Evolutionary conservation across 2,797 vertebrate genomes (phyloP).

Genomic region (Thalassophryne amazonica): DNA sequence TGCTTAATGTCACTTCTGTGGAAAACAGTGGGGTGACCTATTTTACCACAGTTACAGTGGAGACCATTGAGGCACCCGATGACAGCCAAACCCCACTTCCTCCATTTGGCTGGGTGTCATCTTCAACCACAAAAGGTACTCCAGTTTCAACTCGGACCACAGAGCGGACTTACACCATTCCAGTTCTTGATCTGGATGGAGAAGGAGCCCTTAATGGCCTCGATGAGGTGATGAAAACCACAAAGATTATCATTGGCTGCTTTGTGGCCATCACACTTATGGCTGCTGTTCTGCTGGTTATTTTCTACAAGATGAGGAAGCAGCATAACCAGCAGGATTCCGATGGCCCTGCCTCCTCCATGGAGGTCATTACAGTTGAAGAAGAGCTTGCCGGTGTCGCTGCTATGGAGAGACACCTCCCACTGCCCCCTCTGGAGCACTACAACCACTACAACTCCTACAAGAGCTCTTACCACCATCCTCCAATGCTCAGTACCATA

Average conservation of each 20-base stretch:
- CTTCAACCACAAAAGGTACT: slow-evolving; percentile 89
- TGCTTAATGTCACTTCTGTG: slow-evolving; percentile 92
- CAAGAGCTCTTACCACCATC: slow-evolving; percentile 97
- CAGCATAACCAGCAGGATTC: slow-evolving; percentile 98
- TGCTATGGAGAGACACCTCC: slow-evolving; percentile 94
- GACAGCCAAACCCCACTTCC: slow-evolving; percentile 91
- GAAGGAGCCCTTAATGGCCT: slow-evolving; percentile 88
- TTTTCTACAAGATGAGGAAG: slow-evolving; percentile 99
- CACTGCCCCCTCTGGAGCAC: slow-evolving; percentile 95
- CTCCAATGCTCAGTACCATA: slow-evolving; percentile 95
- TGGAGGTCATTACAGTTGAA: slow-evolving; percentile 98
- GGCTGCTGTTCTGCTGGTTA: slow-evolving; percentile 98
- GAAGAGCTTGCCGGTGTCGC: slow-evolving; percentile 95
- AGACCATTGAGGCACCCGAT: slow-evolving; percentile 92
- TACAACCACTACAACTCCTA: slow-evolving; percentile 99
- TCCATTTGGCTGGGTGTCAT: slow-evolving; percentile 85
- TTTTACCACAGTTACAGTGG: slow-evolving; percentile 98
- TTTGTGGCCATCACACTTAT: slow-evolving; percentile 99
- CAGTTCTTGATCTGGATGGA: slow-evolving; percentile 85
- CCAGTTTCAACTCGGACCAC: slow-evolving; percentile 91
- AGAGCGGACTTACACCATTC: slow-evolving; percentile 92
- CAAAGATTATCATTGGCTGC: slow-evolving; percentile 99
- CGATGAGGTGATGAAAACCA: slow-evolving; percentile 99
- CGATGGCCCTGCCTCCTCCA: slow-evolving; percentile 93
- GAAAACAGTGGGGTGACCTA: slow-evolving; percentile 92